phyloP scores from a whole-genome alignment of 2,888 invertebrate species.

The Sinodicranocentrus sp. region DNA sequence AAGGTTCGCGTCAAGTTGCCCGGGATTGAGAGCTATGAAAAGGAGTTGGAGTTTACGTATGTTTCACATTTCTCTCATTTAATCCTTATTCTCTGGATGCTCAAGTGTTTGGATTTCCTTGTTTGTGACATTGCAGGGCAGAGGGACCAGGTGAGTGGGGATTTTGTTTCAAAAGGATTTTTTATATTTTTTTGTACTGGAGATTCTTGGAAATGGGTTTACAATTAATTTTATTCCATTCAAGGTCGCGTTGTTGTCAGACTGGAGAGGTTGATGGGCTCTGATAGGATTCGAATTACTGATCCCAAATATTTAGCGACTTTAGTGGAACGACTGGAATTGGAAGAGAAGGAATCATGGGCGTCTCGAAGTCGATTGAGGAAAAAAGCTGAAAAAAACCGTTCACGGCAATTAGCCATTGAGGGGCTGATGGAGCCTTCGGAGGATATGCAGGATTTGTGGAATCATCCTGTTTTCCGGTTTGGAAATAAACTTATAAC shows the following conservation, averaged over 20 bases:
- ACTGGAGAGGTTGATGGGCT: slow-evolving; percentile 85
- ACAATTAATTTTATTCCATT: no score
- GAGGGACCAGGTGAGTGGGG: slow-evolving; percentile 66
- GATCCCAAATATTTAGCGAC: slow-evolving; percentile 85
- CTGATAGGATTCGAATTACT: slow-evolving; percentile 84
- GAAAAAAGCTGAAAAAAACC: slow-evolving; percentile 79
- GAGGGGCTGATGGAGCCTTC: slow-evolving; percentile 75
- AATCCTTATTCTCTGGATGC: no score
- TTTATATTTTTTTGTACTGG: not conserved
- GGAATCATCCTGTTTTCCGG: slow-evolving; percentile 74
- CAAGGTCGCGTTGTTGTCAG: slow-evolving; percentile 78
- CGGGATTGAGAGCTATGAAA: slow-evolving; percentile 73
- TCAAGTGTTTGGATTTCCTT: no score
- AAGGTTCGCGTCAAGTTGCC: slow-evolving; percentile 74
- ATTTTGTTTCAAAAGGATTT: not conserved
- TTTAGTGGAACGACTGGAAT: slow-evolving; percentile 83
- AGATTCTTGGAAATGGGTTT: no score
- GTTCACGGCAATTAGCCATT: slow-evolving; percentile 73
- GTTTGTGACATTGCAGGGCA: slow-evolving; percentile 54
- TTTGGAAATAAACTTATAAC: slow-evolving; percentile 13
- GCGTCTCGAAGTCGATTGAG: slow-evolving; percentile 83
- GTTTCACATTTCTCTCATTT: slow-evolving; percentile 16
- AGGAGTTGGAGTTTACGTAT: slow-evolving; percentile 73
- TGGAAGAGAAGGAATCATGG: slow-evolving; percentile 84
- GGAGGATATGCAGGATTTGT: slow-evolving; percentile 73